Evolutionary conservation across 2,888 invertebrate genomes (phyloP), one percentile per base, ranked within the genome.

Genomic region (Muscina levida): DNA sequence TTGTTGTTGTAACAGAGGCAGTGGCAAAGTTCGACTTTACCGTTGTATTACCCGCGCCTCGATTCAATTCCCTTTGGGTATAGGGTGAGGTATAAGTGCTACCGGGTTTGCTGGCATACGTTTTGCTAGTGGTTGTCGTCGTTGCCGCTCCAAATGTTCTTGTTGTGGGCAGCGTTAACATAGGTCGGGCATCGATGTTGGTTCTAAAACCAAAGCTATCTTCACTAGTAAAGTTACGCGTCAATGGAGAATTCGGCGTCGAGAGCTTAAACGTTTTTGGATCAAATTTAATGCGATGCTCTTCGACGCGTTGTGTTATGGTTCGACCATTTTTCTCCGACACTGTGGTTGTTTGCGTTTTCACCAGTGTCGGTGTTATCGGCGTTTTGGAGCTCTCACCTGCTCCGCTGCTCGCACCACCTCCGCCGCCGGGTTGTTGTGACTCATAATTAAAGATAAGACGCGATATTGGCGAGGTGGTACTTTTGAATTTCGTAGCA

Each of bases 241-340:
- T 76, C 2, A 83, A 66, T 13, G 82, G 79, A 42, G 84, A 83
- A 31, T 82, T 82, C 0, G 83, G 82, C 8, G 82, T 74, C 1
- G 84, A 83, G 1, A 84, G 57, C 17, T 83, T 80, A 19, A 84
- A 81, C 13, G 65, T 72, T 15, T 80, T 79, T 2, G 72, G 70
- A 70, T 83, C 72, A 31, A 83, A 75, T 71, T 84, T 84, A 1
- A 87, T 79, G 0, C 84, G 85, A 37, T 84, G 83, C 10, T 86
- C 84, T 74, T 88, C 87, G 53, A 85, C 83, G 13, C 84, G 85
- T 62, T 87, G 86, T 1, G 87, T 87, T 15, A 88, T 82, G 5
- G 74, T 85, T 17, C 85, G 83, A 19, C 88, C 88, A 72, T 86
- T 84, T 39, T 87, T 89, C 70, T 87, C 85, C 2, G 87, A 85